Base-by-base conservation (phyloP, 1,140 invertebrate species). In the Amyelois transitella region DNA sequence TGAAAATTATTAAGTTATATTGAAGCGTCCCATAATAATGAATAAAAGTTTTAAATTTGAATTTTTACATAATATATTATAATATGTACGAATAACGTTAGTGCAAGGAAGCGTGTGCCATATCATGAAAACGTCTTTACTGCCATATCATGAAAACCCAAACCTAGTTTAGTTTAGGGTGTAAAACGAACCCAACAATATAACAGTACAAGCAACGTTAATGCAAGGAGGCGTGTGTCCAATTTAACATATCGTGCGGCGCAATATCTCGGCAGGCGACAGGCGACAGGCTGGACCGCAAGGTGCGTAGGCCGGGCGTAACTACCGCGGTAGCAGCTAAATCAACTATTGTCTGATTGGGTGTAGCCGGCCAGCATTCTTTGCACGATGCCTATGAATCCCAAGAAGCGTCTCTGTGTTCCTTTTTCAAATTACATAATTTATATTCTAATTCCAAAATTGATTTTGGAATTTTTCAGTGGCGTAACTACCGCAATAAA, bases 341-440 rank as follows among this genome's bases (percentile, higher is more conserved):
- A 77, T 75, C 76, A 75, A 69, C 62, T 65, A 80, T 80, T 80
- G 75, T 77, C 73, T 75, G 75, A 80, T 80, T 73, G 75, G 72
- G 63, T 76, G 69, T 67, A 77, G 62, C 72, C 53, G 60, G 66
- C 68, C 66, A n/a, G 64, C 68, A 69, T 69, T 76, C 64, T 55
- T 24, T 12, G 12, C 14, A 10, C 18, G 12, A 22, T 32, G 50
- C 55, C 48, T 62, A 54, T n/a, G 51, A 14, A 52, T 55, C 28
- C 12, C 10, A 14, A 44, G 51, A 58, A 53, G 8, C 10, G 57
- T 14, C 25, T n/a, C n/a, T 3, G 50, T 8, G 28, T 53, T 53
- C 38, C 1, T 18, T 44, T 24, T 53, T 44, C 14, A 14, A 53
- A 44, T 44, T 44, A 12, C 14, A 17, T 2, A 20, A 17, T 24